Percentiles rank a stretch among this genome's conserved stretches.
Conservation (phyloP, 2,888 invertebrate genomes). For the Tipula helvola region DNA sequence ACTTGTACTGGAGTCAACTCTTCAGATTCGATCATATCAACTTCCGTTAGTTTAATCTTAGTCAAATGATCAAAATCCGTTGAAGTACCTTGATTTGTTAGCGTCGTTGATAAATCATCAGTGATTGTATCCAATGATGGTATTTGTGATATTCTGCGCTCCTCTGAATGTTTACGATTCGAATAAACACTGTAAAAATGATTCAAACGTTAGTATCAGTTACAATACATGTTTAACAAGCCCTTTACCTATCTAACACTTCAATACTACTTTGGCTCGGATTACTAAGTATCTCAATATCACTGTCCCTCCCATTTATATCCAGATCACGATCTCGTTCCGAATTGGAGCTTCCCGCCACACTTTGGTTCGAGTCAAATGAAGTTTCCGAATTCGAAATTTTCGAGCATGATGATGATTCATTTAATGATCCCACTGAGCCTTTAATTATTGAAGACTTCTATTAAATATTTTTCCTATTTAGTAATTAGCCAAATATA, state of each 20-base stretch:
- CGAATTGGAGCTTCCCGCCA: slow-evolving; percentile 32
- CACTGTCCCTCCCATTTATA: slow-evolving; percentile 44
- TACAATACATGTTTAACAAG: neutral
- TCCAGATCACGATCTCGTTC: slow-evolving; percentile 27
- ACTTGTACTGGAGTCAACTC: neutral
- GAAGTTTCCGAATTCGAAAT: slow-evolving; percentile 32
- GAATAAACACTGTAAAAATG: slow-evolving; percentile 23
- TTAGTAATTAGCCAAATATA: neutral
- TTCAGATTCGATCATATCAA: slow-evolving; percentile 6
- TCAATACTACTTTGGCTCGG: slow-evolving; percentile 60
- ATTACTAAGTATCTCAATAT: slow-evolving; percentile 56
- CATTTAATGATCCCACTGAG: slow-evolving; percentile 36
- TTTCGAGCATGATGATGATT: slow-evolving; percentile 35
- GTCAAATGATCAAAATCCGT: neutral
- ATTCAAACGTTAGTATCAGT: neutral
- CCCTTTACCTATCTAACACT: slow-evolving; percentile 36
- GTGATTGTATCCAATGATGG: slow-evolving; percentile 38
- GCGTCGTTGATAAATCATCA: slow-evolving; percentile 23
- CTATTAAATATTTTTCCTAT: neutral
- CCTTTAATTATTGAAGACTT: slow-evolving; percentile 23
- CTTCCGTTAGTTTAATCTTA: neutral
- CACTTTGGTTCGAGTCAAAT: slow-evolving; percentile 35
- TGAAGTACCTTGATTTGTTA: neutral
- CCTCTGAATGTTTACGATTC: slow-evolving; percentile 37
- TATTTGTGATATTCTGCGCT: slow-evolving; percentile 34